Percentiles rank a stretch among this genome's conserved stretches.
These are phyloP conservation scores for Acrobasis consociella DNA, from an alignment of 2,888 invertebrate species.

Conservation along the genomic window DNA sequence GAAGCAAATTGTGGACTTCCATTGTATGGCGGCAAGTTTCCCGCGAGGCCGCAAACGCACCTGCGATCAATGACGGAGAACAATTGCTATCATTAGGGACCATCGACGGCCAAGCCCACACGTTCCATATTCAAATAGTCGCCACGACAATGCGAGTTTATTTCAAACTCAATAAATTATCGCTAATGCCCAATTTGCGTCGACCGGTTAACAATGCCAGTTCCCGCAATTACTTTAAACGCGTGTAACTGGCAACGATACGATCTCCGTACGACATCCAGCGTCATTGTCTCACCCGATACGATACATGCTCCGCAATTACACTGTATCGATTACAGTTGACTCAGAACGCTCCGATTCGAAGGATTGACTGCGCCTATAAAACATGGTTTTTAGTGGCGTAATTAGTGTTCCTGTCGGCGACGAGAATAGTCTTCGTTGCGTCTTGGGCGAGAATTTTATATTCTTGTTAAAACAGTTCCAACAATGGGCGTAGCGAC, in stretches of 20 bases:
- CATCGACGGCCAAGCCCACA: constrained; percentile 67
- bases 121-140: constrained; percentile 77
- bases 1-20: constrained; percentile 30
- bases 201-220: constrained; percentile 78
- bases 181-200: constrained; percentile 82
- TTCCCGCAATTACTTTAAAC: constrained; percentile 82
- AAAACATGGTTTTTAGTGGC: constrained; percentile 72
- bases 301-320: constrained; percentile 76
- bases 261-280: constrained; percentile 65
- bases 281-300: constrained; percentile 76
- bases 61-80: constrained; percentile 76
- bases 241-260: constrained; percentile 78
- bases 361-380: constrained; percentile 68
- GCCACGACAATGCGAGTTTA: constrained; percentile 74
- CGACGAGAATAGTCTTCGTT: constrained; percentile 43
- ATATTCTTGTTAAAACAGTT: too few relatives aligned
- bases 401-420: constrained; percentile 67
- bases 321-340: constrained; percentile 76
- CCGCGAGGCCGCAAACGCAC: constrained; percentile 53
- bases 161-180: constrained; percentile 80
- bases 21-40: constrained; percentile 38
- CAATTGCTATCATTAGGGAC: constrained; percentile 78
- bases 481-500: too few relatives aligned
- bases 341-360: constrained; percentile 68
- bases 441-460: too few relatives aligned